Percentiles rank a stretch among this genome's conserved stretches.
These are phyloP conservation scores for Aurelia aurita DNA, from an alignment of 30 jellyfish, hydroid and myxozoan species.

Conservation along the genomic window DNA sequence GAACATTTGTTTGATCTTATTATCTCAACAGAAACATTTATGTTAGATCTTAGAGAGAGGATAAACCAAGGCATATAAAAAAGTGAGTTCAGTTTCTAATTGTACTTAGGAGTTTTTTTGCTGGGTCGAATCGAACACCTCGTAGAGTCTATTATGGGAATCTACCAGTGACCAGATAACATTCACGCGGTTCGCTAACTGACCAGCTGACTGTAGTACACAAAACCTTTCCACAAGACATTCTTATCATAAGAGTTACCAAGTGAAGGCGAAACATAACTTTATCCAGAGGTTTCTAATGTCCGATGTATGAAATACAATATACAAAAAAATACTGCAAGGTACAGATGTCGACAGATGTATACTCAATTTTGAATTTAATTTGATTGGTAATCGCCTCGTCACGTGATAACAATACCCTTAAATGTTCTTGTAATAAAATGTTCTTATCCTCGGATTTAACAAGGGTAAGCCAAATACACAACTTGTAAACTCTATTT, in stretches of 20 bases:
- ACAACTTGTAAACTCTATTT: conserved; percentile 73
- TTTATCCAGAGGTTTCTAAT: conserved; percentile 68
- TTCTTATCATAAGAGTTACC: conserved; percentile 75
- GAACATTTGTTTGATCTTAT: no score
- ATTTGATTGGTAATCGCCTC: conserved; percentile 83
- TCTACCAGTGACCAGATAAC: no score
- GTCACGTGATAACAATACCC: conserved; percentile 90
- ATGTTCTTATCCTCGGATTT: conserved; percentile 74
- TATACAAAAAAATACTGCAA: conserved; percentile 69
- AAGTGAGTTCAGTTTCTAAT: no score
- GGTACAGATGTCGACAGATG: conserved; percentile 77
- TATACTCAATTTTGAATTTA: conserved; percentile 77
- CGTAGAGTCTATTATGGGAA: no score
- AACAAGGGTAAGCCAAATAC: conserved; percentile 91
- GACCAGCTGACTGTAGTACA: no score
- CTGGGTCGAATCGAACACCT: no score
- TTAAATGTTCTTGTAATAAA: no score
- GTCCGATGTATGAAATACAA: conserved; percentile 85
- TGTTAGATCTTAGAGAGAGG: no score
- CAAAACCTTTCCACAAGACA: conserved; percentile 84
- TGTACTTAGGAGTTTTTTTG: no score
- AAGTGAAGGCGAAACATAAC: conserved; percentile 91
- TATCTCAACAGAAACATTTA: no score
- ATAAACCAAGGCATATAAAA: no score
- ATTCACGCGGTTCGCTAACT: no score